A percentile compares a stretch with the other conserved stretches of the same genome.
Evolutionary conservation across 2,888 invertebrate species (phyloP).

Genomic region (Epinotia brunnichana): DNA sequence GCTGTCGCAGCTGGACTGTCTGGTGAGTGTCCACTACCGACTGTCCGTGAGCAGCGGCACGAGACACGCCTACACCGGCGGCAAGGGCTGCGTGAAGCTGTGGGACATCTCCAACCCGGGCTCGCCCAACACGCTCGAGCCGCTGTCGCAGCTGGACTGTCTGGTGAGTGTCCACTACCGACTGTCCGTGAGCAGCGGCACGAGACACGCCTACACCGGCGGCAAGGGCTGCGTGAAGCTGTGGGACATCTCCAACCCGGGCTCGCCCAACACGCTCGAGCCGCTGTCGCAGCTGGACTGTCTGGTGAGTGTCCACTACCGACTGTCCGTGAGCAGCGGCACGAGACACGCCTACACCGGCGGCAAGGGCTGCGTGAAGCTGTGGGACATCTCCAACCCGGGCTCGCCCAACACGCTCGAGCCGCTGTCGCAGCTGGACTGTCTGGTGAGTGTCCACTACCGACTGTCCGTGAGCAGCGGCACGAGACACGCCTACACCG

Average conservation of each 20-base stretch:
- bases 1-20: conserved; percentile 94
- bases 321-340: conserved; percentile 87
- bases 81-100: conserved; percentile 98
- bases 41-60: conserved; percentile 89
- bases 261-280: conserved; percentile 92
- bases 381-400: conserved; percentile 96
- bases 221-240: conserved; percentile 99
- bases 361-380: conserved; percentile 98
- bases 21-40: conserved; percentile 80
- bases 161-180: conserved; percentile 81
- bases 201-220: conserved; percentile 98
- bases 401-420: conserved; percentile 93
- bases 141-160: conserved; percentile 95
- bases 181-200: conserved; percentile 88
- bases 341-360: conserved; percentile 98
- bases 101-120: conserved; percentile 96
- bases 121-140: conserved; percentile 93
- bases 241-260: conserved; percentile 96
- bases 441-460: conserved; percentile 85
- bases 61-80: conserved; percentile 98
- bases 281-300: conserved; percentile 96
- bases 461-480: conserved; percentile 87
- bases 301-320: conserved; percentile 82
- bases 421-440: conserved; percentile 95
- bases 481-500: conserved; percentile 97